phyloP scores from a whole-genome alignment of 92 coral and sea anemone genomes.

The Actinernus sp. region DNA sequence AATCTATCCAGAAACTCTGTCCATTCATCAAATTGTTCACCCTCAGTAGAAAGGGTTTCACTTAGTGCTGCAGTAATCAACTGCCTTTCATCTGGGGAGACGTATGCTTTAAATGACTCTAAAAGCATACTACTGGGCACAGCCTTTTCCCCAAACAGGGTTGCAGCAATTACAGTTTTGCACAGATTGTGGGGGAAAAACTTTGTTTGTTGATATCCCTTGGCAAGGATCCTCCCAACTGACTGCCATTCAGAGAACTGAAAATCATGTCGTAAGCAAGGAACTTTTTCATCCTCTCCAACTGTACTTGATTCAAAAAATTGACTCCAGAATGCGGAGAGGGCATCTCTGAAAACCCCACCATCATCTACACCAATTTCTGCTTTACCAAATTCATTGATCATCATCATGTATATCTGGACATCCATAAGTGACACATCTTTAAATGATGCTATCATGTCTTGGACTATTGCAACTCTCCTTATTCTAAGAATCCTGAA shows the following conservation, averaged over 20 bases:
- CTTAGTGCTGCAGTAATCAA: slow-evolving; percentile 26
- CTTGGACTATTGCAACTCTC: slow-evolving; percentile 24
- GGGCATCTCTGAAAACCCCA: slow-evolving; percentile 52
- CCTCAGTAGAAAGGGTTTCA: slow-evolving; percentile 39
- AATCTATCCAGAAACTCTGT: slow-evolving; percentile 60
- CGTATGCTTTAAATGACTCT: slow-evolving; percentile 42
- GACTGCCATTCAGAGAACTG: slow-evolving; percentile 39
- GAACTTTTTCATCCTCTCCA: slow-evolving; percentile 65
- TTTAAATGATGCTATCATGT: slow-evolving; percentile 54
- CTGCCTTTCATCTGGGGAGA: too few species aligned
- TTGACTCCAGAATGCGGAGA: too few species aligned
- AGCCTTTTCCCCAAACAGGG: slow-evolving; percentile 40
- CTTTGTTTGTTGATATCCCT: slow-evolving; percentile 41
- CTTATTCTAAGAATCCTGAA: too few species aligned
- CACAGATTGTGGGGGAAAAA: slow-evolving; percentile 41
- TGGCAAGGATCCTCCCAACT: slow-evolving; percentile 40
- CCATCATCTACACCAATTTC: slow-evolving; percentile 25
- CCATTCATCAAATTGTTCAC: slow-evolving; percentile 66
- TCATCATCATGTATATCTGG: slow-evolving; percentile 3
- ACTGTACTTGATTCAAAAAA: slow-evolving; percentile 52
- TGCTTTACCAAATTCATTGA: slow-evolving; percentile 19
- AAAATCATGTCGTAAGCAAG: slow-evolving; percentile 59
- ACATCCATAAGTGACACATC: slow-evolving; percentile 35
- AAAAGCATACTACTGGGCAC: slow-evolving; percentile 24
- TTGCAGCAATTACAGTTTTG: too few species aligned